Evolutionary conservation across 2,797 vertebrate genomes (phyloP).

Genomic region (Meda fulgida): DNA sequence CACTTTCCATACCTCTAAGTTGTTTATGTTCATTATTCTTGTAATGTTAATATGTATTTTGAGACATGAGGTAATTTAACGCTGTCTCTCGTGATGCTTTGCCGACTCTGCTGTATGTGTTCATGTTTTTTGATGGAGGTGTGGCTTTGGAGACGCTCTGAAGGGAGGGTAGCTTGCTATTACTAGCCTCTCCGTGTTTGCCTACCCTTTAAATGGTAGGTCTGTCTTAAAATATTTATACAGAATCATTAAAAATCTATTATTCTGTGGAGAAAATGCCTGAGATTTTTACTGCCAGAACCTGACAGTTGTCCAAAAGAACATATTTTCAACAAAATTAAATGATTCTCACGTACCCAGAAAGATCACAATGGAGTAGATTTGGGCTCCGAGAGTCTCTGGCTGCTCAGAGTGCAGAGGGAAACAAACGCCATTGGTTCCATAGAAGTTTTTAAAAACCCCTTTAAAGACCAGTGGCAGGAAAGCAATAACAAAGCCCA

Average conservation of each 20-base stretch:
- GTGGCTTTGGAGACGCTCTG: not conserved
- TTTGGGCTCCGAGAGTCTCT: slow-evolving; percentile 88
- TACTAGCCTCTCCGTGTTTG: not conserved
- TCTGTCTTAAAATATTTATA: not conserved
- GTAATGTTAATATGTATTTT: not conserved
- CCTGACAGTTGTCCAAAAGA: not conserved
- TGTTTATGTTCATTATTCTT: not conserved
- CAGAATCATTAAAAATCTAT: not conserved
- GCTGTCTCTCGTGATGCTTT: not conserved
- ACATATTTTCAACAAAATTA: not conserved
- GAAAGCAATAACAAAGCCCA: slow-evolving; percentile 89
- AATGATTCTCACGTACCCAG: slow-evolving; percentile 80
- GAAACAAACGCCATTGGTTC: slow-evolving; percentile 95
- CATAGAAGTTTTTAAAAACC: slow-evolving; percentile 94
- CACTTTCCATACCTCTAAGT: not conserved
- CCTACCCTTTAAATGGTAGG: not conserved
- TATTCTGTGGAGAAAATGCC: slow-evolving; percentile 4
- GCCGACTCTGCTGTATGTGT: no score
- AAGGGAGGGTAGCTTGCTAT: not conserved
- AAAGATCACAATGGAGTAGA: slow-evolving; percentile 95
- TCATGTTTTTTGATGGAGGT: not conserved
- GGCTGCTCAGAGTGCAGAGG: slow-evolving; percentile 94
- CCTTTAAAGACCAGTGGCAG: slow-evolving; percentile 88
- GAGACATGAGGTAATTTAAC: not conserved
- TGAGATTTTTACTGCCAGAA: not conserved